These are phyloP conservation scores for Prionailurus bengalensis DNA, from an alignment of 2,113 vertebrate species.

Conservation along the genomic window DNA sequence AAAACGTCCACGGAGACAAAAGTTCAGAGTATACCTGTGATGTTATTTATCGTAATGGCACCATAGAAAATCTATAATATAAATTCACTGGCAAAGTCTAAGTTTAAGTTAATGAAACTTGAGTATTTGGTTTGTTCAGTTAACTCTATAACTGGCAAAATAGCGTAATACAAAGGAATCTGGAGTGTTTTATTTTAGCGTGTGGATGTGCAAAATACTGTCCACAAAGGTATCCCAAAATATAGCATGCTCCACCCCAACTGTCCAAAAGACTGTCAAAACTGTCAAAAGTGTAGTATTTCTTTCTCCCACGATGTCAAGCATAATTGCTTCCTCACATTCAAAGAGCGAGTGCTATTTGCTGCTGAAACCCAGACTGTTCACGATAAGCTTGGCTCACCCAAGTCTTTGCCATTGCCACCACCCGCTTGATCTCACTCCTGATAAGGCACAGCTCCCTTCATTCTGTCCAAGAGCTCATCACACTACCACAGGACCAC, in stretches of 20 bases:
- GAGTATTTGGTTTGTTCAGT: background rate
- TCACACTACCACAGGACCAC: background rate
- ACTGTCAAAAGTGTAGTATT: background rate
- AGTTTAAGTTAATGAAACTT: background rate
- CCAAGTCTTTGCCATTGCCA: background rate
- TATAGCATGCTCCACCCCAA: background rate
- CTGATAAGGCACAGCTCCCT: background rate
- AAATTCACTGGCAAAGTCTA: background rate
- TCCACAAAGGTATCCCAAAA: background rate
- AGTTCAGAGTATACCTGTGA: background rate
- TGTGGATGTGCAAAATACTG: background rate
- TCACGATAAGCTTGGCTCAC: background rate
- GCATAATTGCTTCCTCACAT: background rate
- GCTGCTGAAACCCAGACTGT: background rate
- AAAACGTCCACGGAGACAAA: background rate
- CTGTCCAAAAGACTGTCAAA: background rate
- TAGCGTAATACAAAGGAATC: background rate
- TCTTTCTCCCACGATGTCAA: background rate
- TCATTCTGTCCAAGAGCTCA: background rate
- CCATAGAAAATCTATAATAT: background rate
- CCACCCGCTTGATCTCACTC: background rate
- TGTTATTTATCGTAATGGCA: background rate
- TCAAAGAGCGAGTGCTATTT: background rate
- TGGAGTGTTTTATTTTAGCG: background rate
- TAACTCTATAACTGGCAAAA: constrained; percentile 18